These are phyloP conservation scores for Austrofundulus limnaeus DNA, from an alignment of 2,113 vertebrate genomes.

Conservation along the genomic window DNA sequence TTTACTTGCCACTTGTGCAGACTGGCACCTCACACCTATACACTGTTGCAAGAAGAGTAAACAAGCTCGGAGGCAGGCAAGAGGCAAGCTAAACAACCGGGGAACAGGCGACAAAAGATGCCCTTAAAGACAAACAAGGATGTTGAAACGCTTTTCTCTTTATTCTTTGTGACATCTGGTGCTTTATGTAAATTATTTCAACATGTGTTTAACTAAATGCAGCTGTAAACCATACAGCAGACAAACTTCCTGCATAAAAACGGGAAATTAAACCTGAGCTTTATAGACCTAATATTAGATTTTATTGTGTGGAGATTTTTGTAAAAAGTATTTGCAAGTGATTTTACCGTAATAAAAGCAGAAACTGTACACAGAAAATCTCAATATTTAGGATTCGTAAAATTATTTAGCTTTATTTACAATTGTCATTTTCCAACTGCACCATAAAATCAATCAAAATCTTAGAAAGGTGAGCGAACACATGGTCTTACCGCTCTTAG, in stretches of 20 bases:
- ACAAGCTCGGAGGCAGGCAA: conserved; percentile 46
- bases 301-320: too few relatives aligned
- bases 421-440: neutral
- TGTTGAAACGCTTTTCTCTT: neutral
- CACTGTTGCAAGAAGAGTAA: conserved; percentile 69
- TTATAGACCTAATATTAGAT: too few relatives aligned
- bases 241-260: too few relatives aligned
- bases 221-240: too few relatives aligned
- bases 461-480: neutral
- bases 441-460: conserved; percentile 12
- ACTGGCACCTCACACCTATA: conserved; percentile 70
- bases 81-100: conserved; percentile 9
- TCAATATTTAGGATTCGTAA: neutral
- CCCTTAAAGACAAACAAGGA: neutral
- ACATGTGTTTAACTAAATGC: neutral
- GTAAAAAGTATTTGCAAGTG: too few relatives aligned
- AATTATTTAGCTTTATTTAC: neutral
- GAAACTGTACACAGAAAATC: neutral
- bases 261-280: too few relatives aligned
- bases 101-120: conserved; percentile 9
- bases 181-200: too few relatives aligned
- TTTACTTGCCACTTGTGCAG: conserved; percentile 69
- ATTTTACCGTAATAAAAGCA: neutral
- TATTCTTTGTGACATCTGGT: conserved; percentile 3
- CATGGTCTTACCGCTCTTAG: conserved; percentile 85